Evolutionary conservation across 2,888 invertebrate genomes (phyloP), one percentile per base, ranked within the genome.

Genomic region (Hofmannophila pseudospretella): DNA sequence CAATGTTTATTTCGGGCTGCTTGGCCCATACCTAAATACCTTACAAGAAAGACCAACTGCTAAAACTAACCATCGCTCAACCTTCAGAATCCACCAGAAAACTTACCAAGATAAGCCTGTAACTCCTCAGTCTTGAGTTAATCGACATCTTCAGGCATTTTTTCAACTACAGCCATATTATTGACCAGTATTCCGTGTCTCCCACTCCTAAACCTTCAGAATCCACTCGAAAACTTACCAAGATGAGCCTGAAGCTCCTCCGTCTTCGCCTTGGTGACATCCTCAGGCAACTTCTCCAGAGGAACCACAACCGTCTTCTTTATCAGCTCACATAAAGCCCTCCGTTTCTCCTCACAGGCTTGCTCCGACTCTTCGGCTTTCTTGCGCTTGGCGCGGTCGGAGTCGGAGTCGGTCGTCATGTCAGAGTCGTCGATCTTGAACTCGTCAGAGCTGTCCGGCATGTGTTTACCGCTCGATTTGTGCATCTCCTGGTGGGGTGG

Each of bases 391-490:
- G 75, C 88, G 41, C 74, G 84, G 66, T 82, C 57, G 59, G 44
- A 42, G 8, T 62, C 73, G 0, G 73, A 74, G 32, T 67, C 71
- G 0, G 71, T 58, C 0, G 58, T 44, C 2, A 46, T 41, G 14
- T 78, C 79, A 0, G 81, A 76, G 12, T 76, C 72, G 30, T 69
- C 72, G 25, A 81, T 56, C 40, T 79, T 79, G 66, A 81, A 88
- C 65, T 87, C 88, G 58, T 88, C 85, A 1, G 86, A 86, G 39
- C 84, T 86, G 58, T 88, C 88, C 32, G 79, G 72, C 86, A 85
- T 87, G 67, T 88, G 88, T 46, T 88, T 87, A 45, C 88, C 87
- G 63, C 84, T 84, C 1, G 85, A 84, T 43, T 88, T 88, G 67
- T 88, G 87, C 73, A 85, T 81, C 52, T 88, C 88, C 88, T 86